A percentile compares a stretch with the other conserved stretches of the same genome.
Evolutionary conservation across 2,888 invertebrate genomes (phyloP).

Genomic region (Synanthedon formicaeformis): DNA sequence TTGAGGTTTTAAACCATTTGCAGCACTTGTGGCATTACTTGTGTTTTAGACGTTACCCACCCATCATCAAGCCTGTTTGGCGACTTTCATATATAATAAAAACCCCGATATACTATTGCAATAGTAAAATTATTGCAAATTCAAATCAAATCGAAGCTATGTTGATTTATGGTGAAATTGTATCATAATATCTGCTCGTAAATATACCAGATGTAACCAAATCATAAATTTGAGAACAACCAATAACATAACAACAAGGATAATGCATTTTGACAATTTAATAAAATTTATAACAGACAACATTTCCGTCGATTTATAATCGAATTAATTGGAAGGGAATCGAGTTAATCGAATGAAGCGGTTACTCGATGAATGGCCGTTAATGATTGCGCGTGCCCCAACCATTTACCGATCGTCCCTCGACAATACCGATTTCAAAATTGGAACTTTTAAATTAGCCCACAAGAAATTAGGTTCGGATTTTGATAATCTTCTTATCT

Average conservation of each 20-base stretch:
- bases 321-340: constrained; percentile 37
- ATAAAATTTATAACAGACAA: constrained; percentile 58
- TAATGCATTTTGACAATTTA: constrained; percentile 19
- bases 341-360: constrained; percentile 27
- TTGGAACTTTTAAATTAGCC: no score
- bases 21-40: no score
- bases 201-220: constrained; percentile 48
- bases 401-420: constrained; percentile 10
- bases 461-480: no score
- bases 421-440: neutral
- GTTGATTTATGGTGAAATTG: constrained; percentile 4
- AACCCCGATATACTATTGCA: no score
- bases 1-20: no score
- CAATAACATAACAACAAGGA: constrained; percentile 17
- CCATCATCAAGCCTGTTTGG: no score
- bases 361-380: constrained; percentile 29
- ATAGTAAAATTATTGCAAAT: no score
- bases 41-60: no score
- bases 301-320: constrained; percentile 58
- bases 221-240: constrained; percentile 38
- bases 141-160: no score
- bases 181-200: constrained; percentile 24
- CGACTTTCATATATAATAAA: no score
- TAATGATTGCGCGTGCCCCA: constrained; percentile 34
- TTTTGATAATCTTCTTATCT: no score